Percentiles rank a stretch among this genome's conserved stretches.
Evolutionary conservation across 2,888 invertebrate genomes (phyloP).

Genomic region (Hypomecis atomaria): DNA sequence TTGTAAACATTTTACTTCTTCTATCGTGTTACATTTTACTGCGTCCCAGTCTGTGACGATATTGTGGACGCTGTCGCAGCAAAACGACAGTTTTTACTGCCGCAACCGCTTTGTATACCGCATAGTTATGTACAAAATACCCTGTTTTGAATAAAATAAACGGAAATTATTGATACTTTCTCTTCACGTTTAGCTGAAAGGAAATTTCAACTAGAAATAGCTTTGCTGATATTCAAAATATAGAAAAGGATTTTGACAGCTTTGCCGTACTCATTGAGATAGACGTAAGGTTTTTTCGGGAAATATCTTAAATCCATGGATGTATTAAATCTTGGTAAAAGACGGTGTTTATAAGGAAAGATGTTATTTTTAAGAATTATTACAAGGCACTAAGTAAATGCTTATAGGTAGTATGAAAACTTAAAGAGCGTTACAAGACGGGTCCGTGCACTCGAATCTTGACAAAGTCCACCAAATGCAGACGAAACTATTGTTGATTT

Average conservation of each 20-base stretch:
- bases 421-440: no score
- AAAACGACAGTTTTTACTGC: constrained; percentile 80
- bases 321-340: no score
- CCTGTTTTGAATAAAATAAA: constrained; percentile 37
- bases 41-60: constrained; percentile 78
- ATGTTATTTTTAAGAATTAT: no score
- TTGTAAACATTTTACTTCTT: constrained; percentile 79
- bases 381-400: no score
- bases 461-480: no score
- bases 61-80: constrained; percentile 77
- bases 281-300: background rate
- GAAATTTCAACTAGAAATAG: constrained; percentile 14
- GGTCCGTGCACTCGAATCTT: no score
- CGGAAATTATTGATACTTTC: constrained; percentile 32
- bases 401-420: no score
- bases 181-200: constrained; percentile 18
- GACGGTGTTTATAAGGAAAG: no score
- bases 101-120: constrained; percentile 59
- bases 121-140: constrained; percentile 39
- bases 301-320: no score
- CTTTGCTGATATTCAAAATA: constrained; percentile 7
- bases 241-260: no score
- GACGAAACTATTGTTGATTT: no score
- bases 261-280: background rate
- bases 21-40: constrained; percentile 71